Base-by-base conservation (phyloP, 2,113 vertebrate genomes). In the Ibidorhyncha struthersii region DNA sequence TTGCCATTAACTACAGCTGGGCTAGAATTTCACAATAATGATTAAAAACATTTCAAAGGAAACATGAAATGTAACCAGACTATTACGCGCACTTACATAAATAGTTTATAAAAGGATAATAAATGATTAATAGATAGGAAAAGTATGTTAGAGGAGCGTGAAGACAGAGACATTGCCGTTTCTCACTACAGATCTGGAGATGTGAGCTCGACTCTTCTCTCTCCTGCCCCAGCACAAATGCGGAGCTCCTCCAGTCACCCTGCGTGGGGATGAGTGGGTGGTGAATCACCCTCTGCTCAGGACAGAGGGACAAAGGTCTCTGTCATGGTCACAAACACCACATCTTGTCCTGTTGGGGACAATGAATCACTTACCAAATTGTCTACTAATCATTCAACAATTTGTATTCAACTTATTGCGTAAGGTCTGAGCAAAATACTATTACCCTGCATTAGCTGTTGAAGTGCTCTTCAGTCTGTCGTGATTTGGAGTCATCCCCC, bases 1-100 rank as follows among this genome's bases (percentile, higher is more conserved):
- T 96, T 89, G 92, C 65, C 47, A 63, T 78, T 78, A 89, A 95
- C 79, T 97, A 94, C 89, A 86, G 86, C 86, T 90, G 90, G 82
- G 65, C 56, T 93, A 77, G 77, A 93, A 71, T 96, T 96, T 96
- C 93, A 96, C 78, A 86, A 91, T 91, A 91, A 95, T 72, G 72
- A 87, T 89, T 88, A 81, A 90, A 91, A 95, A 79, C 78, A 80
- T 93, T 91, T 91, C 55, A 94, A 94, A 95, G 58, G 49, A 92
- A 93, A 77, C 82, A 62, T 69, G 69, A 96, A 93, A 69, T 93
- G 58, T 77, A 88, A 83, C 83, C 91, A 83, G 81, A 76, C 71
- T 89, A 43, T 80, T 69, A 92, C 72, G 49, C 5, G 0, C 41
- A 25, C 62, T 90, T 87, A 72, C 62, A 91, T 26, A 63, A 96